Conservation (phyloP, 2,797 vertebrate species). For the Pseudochaenichthys georgianus region DNA sequence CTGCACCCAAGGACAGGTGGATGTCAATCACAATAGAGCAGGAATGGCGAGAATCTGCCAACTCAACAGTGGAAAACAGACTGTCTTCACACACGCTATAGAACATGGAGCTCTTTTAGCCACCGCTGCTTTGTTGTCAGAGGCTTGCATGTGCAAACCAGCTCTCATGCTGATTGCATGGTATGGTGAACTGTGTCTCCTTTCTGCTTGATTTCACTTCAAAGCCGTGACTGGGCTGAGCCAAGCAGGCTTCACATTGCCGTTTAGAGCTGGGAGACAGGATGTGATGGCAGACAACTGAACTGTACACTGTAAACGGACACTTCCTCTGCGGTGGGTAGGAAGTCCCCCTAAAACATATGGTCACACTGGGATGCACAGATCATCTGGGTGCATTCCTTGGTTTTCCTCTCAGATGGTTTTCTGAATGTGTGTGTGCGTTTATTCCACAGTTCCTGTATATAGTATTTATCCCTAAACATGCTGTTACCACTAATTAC, state of each 20-base stretch:
- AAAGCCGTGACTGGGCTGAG: slow-evolving; percentile 62
- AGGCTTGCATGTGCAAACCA: slow-evolving; percentile 35
- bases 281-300: slow-evolving; percentile 74
- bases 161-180: slow-evolving; percentile 64
- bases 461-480: slow-evolving; percentile 35
- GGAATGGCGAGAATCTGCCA: slow-evolving; percentile 14
- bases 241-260: slow-evolving; percentile 45
- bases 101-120: slow-evolving; percentile 25
- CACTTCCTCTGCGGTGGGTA: slow-evolving; percentile 76
- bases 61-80: slow-evolving; percentile 6
- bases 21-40: slow-evolving; percentile 58
- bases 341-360: slow-evolving; percentile 78
- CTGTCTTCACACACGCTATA: slow-evolving; percentile 3
- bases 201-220: slow-evolving; percentile 76
- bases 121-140: slow-evolving; percentile 30
- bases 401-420: slow-evolving; percentile 27
- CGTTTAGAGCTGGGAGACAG: slow-evolving; percentile 67
- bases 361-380: slow-evolving; percentile 72
- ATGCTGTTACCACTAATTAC: slow-evolving; percentile 73
- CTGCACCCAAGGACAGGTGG: slow-evolving; percentile 67
- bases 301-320: slow-evolving; percentile 76
- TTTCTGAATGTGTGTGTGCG: slow-evolving; percentile 41
- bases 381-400: slow-evolving; percentile 52
- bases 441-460: slow-evolving; percentile 47
- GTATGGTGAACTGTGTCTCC: slow-evolving; percentile 65